Evolutionary conservation across 2,888 invertebrate species (phyloP).

Genomic region (Isotomurus palustris): DNA sequence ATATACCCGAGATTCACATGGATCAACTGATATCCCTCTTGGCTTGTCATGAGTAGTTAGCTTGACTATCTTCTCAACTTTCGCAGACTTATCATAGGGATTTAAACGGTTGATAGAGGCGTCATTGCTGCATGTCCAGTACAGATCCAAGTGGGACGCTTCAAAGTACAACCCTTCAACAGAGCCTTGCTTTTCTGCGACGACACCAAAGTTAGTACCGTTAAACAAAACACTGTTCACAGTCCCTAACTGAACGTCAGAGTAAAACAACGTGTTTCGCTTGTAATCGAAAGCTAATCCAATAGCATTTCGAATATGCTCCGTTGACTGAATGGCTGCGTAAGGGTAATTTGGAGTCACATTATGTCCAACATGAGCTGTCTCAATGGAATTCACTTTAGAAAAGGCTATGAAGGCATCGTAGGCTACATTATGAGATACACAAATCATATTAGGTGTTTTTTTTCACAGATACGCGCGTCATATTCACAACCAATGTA

Average conservation of each 20-base stretch:
- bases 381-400: slow-evolving; percentile 72
- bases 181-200: slow-evolving; percentile 71
- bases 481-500: neutral
- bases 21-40: slow-evolving; percentile 65
- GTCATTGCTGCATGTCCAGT: slow-evolving; percentile 81
- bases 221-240: slow-evolving; percentile 78
- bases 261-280: slow-evolving; percentile 69
- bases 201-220: slow-evolving; percentile 67
- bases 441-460: neutral
- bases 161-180: slow-evolving; percentile 84
- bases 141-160: slow-evolving; percentile 60
- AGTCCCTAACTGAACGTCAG: slow-evolving; percentile 80
- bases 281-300: slow-evolving; percentile 75
- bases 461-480: neutral
- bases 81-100: slow-evolving; percentile 51
- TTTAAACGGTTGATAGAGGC: slow-evolving; percentile 64
- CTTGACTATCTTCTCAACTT: slow-evolving; percentile 56
- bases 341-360: slow-evolving; percentile 68
- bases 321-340: slow-evolving; percentile 65
- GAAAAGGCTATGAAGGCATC: slow-evolving; percentile 80
- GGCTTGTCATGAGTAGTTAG: slow-evolving; percentile 70
- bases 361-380: slow-evolving; percentile 68
- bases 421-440: slow-evolving; percentile 57
- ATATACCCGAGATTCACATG: slow-evolving; percentile 58
- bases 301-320: slow-evolving; percentile 77